A percentile compares a stretch with the other conserved stretches of the same genome.
Conservation (phyloP, 1,140 invertebrate species). For the Zeugodacus cucurbitae region DNA sequence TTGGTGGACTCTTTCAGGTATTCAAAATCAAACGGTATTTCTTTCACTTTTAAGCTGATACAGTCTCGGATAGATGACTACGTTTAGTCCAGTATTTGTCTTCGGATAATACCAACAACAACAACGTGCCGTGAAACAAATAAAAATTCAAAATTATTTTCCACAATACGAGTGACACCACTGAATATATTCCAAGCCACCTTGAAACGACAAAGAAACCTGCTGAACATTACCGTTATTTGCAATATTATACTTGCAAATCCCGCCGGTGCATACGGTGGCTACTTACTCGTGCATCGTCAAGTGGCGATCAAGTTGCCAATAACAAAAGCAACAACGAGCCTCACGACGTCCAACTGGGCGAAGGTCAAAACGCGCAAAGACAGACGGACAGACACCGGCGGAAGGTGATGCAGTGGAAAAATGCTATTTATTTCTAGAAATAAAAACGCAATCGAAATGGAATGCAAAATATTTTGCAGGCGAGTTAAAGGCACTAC, state of each 20-base stretch:
- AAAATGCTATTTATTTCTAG: neutral
- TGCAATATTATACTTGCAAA: constrained; percentile 2
- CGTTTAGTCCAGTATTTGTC: too few relatives aligned
- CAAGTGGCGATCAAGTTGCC: neutral
- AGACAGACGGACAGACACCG: neutral
- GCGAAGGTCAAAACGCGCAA: neutral
- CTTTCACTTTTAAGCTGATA: too few relatives aligned
- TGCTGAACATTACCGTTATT: constrained; percentile 7
- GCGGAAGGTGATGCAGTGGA: neutral
- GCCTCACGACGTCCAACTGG: neutral
- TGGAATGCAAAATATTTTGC: neutral
- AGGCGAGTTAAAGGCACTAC: neutral
- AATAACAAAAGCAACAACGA: neutral
- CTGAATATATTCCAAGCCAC: neutral
- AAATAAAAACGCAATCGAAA: neutral
- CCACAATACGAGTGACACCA: too few relatives aligned
- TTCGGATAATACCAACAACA: too few relatives aligned
- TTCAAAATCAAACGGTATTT: too few relatives aligned
- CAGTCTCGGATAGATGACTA: too few relatives aligned
- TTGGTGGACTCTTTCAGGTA: too few relatives aligned
- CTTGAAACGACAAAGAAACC: constrained; percentile 17
- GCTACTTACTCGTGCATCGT: neutral
- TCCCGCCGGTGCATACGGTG: neutral
- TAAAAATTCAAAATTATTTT: too few relatives aligned
- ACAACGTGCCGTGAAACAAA: too few relatives aligned